phyloP scores from a whole-genome alignment of 2,888 invertebrate species.

The Scaptomyza caliginosa region DNA sequence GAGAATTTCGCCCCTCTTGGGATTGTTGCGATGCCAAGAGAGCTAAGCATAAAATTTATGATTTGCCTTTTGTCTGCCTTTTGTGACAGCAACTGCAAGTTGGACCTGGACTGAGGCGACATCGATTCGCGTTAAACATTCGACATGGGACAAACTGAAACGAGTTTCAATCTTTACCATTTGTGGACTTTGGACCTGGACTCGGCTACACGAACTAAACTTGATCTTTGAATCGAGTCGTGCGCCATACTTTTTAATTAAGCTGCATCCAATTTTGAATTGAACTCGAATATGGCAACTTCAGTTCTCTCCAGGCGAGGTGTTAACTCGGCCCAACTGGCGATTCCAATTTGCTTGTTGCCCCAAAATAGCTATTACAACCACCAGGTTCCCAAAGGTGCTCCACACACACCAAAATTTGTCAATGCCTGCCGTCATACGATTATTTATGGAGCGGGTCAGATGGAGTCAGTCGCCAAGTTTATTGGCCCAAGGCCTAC shows the following conservation, averaged over 20 bases:
- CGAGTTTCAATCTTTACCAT: conserved; percentile 62
- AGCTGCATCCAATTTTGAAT: conserved; percentile 34
- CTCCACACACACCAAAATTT: conserved; percentile 6
- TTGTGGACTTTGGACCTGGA: conserved; percentile 62
- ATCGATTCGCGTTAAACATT: conserved; percentile 57
- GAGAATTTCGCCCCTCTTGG: conserved; percentile 25
- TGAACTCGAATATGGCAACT: conserved; percentile 9
- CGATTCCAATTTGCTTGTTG: conserved; percentile 60
- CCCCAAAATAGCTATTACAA: conserved; percentile 25
- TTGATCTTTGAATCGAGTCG: conserved; percentile 40
- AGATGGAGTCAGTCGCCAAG: conserved; percentile 56
- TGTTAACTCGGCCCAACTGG: conserved; percentile 62
- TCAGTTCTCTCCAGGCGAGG: conserved; percentile 39
- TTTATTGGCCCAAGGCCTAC: conserved; percentile 69
- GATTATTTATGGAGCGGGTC: conserved; percentile 61
- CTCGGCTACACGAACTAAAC: conserved; percentile 28
- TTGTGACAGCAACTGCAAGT: conserved; percentile 46
- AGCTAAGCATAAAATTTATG: conserved; percentile 72
- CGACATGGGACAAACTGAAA: conserved; percentile 58
- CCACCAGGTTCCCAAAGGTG: conserved; percentile 29
- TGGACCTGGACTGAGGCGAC: conserved; percentile 53
- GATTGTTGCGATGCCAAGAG: conserved; percentile 34
- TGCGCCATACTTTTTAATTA: conserved; percentile 66
- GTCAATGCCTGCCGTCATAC: conserved; percentile 17
- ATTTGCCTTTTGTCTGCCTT: conserved; percentile 72